These are phyloP conservation scores for Nephrotoma appendiculata DNA, from an alignment of 2,888 invertebrate species.

Conservation along the genomic window DNA sequence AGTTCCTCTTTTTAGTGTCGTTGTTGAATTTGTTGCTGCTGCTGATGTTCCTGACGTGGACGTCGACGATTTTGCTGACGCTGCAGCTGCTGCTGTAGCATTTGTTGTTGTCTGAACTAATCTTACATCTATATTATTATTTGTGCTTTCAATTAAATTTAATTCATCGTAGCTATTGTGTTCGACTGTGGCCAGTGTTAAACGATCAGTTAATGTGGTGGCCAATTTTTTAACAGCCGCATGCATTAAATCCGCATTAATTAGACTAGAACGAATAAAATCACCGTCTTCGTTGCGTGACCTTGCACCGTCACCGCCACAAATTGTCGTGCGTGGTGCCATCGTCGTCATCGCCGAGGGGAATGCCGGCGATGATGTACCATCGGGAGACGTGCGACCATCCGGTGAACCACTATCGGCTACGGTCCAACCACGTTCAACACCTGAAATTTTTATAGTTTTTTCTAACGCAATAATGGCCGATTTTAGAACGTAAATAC, in stretches of 20 bases:
- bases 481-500: not conserved
- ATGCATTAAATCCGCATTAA: not conserved
- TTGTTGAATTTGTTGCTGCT: not conserved
- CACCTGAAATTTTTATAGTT: constrained; percentile 10
- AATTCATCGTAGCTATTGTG: not conserved
- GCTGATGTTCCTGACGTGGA: not conserved
- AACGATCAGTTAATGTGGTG: not conserved
- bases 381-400: constrained; percentile 9
- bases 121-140: not conserved
- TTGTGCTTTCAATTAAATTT: not conserved
- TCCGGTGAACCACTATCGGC: constrained; percentile 13
- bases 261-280: not conserved
- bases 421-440: constrained; percentile 16
- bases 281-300: not conserved
- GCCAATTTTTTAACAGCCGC: constrained; percentile 4
- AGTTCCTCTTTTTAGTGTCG: not conserved
- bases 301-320: not conserved
- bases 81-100: not conserved
- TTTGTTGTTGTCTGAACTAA: not conserved
- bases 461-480: constrained; percentile 1
- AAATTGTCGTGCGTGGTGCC: not conserved
- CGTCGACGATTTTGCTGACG: not conserved
- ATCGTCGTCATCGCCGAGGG: not conserved
- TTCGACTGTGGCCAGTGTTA: not conserved
- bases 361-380: constrained; percentile 10